Evolutionary conservation across 2,888 invertebrate genomes (phyloP).

Genomic region (Nephrotoma flavescens): DNA sequence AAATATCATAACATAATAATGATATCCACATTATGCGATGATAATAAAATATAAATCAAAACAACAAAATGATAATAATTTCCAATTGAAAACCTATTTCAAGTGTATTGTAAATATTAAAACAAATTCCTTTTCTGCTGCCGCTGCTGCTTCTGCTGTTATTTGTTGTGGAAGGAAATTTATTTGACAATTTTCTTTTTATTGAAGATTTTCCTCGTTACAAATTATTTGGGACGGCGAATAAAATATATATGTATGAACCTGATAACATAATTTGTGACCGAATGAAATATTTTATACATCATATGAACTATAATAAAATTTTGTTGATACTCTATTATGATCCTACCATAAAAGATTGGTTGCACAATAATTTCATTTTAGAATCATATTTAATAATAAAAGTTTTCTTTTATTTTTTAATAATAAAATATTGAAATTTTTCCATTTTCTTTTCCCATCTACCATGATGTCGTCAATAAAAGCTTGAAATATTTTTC

Average conservation of each 20-base stretch:
- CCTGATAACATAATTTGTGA: neutral
- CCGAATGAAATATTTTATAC: neutral
- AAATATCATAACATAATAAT: neutral
- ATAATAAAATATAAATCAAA: neutral
- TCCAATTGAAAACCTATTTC: neutral
- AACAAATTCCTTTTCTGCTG: neutral
- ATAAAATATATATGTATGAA: too few relatives aligned
- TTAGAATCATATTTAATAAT: neutral
- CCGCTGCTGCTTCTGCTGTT: neutral
- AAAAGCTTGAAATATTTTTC: neutral
- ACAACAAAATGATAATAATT: neutral
- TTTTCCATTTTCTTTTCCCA: neutral
- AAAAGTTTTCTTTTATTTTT: neutral
- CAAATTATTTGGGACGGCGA: neutral
- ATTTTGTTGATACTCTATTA: neutral
- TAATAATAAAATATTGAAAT: neutral
- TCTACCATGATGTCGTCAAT: neutral
- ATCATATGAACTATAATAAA: neutral
- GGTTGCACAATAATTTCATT: neutral
- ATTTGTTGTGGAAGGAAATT: neutral
- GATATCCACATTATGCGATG: neutral
- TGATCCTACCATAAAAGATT: neutral
- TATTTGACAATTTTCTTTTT: neutral
- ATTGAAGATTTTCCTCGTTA: neutral
- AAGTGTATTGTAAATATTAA: neutral